Percentiles rank a stretch among this genome's conserved stretches.
phyloP scores from a whole-genome alignment of 1,140 invertebrate genomes.

The Eubasilissa regina region DNA sequence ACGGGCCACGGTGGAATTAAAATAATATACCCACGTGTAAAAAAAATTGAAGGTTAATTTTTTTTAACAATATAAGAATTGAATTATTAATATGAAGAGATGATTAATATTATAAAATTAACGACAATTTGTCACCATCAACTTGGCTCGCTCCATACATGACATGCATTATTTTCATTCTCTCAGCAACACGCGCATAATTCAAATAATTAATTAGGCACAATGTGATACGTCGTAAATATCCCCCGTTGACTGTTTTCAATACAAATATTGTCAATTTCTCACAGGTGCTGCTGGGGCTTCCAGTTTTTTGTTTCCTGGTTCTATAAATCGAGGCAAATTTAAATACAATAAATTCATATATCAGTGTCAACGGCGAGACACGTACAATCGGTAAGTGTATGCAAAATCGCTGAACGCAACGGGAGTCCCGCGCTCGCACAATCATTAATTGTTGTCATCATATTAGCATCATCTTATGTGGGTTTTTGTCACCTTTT shows the following conservation, averaged over 20 bases:
- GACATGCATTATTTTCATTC: background rate
- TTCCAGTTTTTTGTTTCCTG: slow-evolving; percentile 33
- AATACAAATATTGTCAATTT: slow-evolving; percentile 28
- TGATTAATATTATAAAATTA: slow-evolving; percentile 12
- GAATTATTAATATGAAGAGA: background rate
- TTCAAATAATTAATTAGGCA: slow-evolving; percentile 24
- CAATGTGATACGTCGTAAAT: slow-evolving; percentile 2
- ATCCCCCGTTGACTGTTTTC: background rate
- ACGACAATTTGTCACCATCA: slow-evolving; percentile 17
- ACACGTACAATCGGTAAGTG: slow-evolving; percentile 6
- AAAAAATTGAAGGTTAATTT: too few species aligned
- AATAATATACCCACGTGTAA: too few species aligned
- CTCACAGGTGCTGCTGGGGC: slow-evolving; percentile 21
- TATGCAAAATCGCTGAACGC: background rate
- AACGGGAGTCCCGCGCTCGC: background rate
- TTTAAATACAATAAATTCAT: slow-evolving; percentile 38
- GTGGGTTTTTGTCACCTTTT: slow-evolving; percentile 24
- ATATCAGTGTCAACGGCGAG: slow-evolving; percentile 16
- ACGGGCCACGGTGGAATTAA: too few species aligned
- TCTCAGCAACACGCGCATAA: background rate
- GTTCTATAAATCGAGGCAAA: slow-evolving; percentile 9
- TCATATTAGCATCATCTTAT: slow-evolving; percentile 9
- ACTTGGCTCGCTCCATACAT: too few species aligned
- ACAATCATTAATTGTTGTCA: slow-evolving; percentile 9
- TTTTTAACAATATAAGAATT: too few species aligned